Conservation (phyloP, 2,113 vertebrate genomes). For the Salminus brasiliensis region DNA sequence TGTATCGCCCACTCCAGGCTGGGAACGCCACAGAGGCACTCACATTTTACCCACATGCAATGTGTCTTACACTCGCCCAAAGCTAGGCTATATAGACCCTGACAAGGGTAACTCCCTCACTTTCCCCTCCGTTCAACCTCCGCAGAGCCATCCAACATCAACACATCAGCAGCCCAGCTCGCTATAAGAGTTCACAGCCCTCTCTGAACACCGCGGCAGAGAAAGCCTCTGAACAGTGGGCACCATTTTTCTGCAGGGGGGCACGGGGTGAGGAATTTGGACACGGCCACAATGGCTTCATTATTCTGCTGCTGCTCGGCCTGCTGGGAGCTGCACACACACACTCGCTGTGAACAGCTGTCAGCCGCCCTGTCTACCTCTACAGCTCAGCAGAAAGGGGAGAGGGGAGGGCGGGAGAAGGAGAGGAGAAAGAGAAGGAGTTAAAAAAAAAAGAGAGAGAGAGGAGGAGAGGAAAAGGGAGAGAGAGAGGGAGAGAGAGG, state of each 20-base stretch:
- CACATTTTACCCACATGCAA: slow-evolving; percentile 28
- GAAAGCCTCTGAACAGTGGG: slow-evolving; percentile 50
- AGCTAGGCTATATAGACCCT: slow-evolving; percentile 33
- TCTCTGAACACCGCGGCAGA: slow-evolving; percentile 32
- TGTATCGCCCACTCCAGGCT: not conserved
- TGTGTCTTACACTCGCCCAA: slow-evolving; percentile 30
- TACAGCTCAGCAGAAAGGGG: slow-evolving; percentile 11
- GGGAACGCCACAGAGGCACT: slow-evolving; percentile 20
- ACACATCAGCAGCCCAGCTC: slow-evolving; percentile 23
- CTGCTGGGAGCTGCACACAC: slow-evolving; percentile 33
- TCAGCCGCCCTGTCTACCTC: slow-evolving; percentile 49
- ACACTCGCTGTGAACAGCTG: slow-evolving; percentile 47
- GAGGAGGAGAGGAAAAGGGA: not conserved
- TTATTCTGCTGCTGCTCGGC: slow-evolving; percentile 55
- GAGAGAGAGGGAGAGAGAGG: not conserved
- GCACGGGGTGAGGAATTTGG: slow-evolving; percentile 52
- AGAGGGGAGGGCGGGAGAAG: not conserved
- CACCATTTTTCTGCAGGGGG: slow-evolving; percentile 48
- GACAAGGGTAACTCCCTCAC: slow-evolving; percentile 44
- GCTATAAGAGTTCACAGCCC: slow-evolving; percentile 25
- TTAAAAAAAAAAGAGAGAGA: not conserved
- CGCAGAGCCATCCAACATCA: slow-evolving; percentile 48
- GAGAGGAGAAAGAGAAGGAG: slow-evolving; percentile 17
- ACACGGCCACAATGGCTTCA: slow-evolving; percentile 57
- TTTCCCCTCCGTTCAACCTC: slow-evolving; percentile 44